Evolutionary conservation across 2,113 vertebrate species (phyloP).

Genomic region (Oenanthe melanoleuca): DNA sequence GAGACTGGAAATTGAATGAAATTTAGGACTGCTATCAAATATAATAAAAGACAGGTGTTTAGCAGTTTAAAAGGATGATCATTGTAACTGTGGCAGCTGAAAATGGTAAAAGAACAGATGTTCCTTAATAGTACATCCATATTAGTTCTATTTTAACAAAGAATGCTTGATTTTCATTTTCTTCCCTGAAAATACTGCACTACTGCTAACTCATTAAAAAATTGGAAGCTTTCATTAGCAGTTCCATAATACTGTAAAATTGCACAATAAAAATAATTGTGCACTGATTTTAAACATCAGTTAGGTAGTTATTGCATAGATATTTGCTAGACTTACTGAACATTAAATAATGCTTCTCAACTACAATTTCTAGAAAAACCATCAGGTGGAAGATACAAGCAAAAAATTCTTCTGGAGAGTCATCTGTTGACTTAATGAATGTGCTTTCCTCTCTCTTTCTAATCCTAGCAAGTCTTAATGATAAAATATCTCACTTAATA

Average conservation of each 20-base stretch:
- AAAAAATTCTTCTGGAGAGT: neutral
- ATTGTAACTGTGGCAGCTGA: conserved; percentile 50
- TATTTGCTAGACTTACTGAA: neutral
- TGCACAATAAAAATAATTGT: neutral
- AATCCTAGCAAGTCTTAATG: neutral
- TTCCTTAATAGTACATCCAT: conserved; percentile 28
- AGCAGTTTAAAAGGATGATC: conserved; percentile 50
- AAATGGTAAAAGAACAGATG: conserved; percentile 59
- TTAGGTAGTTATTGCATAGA: neutral
- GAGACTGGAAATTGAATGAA: conserved; percentile 26
- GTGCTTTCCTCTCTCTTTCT: neutral
- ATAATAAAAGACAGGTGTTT: conserved; percentile 73
- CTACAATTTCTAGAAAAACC: neutral
- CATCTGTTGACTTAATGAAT: neutral
- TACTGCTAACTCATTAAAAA: neutral
- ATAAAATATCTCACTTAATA: neutral
- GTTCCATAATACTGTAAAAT: neutral
- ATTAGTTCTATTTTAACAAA: conserved; percentile 23
- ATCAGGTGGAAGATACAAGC: neutral
- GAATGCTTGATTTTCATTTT: conserved; percentile 35
- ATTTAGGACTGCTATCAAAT: conserved; percentile 57
- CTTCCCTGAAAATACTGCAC: conserved; percentile 9
- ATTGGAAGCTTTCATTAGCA: conserved; percentile 5
- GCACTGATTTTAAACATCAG: neutral
- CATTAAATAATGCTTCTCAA: neutral